Percentiles rank a stretch among this genome's conserved stretches.
Conservation (phyloP, 2,888 invertebrate species). For the Eilema depressum region DNA sequence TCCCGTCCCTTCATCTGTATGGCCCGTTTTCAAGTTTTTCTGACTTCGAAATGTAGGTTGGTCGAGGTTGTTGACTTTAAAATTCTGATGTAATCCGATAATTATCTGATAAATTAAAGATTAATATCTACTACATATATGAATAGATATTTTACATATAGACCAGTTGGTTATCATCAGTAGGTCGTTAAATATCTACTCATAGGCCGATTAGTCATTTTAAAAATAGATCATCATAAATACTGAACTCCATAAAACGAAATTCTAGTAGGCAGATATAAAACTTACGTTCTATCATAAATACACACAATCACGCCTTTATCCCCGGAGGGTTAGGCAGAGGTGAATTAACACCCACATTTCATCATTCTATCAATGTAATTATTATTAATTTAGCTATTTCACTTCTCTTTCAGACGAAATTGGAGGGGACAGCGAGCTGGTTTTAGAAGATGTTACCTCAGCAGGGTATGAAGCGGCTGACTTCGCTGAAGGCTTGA, state of each 20-base stretch:
- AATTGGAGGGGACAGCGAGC: conserved; percentile 86
- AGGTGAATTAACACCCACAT: too few relatives aligned
- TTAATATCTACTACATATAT: background rate
- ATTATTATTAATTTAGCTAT: background rate
- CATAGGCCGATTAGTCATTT: too few relatives aligned
- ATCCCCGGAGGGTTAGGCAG: too few relatives aligned
- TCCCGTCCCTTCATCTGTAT: conserved; percentile 28
- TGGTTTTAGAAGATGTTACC: conserved; percentile 92
- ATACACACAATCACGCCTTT: too few relatives aligned
- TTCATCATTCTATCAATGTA: too few relatives aligned
- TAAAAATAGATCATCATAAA: too few relatives aligned
- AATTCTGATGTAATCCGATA: background rate
- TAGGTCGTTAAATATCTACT: too few relatives aligned
- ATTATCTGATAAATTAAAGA: background rate
- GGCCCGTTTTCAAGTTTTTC: conserved; percentile 52
- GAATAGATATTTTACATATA: too few relatives aligned
- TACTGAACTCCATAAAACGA: too few relatives aligned
- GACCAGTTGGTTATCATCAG: too few relatives aligned
- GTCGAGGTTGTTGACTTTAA: conserved; percentile 1
- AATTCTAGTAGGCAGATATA: too few relatives aligned
- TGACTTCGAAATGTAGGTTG: conserved; percentile 38
- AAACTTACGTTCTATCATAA: too few relatives aligned
- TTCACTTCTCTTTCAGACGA: conserved; percentile 69
- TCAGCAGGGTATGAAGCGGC: conserved; percentile 89
- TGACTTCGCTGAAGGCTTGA: conserved; percentile 90